A percentile compares a stretch with the other conserved stretches of the same genome.
These are phyloP conservation scores for Plagiodera versicolora DNA, from an alignment of 2,888 invertebrate species.

Conservation along the genomic window DNA sequence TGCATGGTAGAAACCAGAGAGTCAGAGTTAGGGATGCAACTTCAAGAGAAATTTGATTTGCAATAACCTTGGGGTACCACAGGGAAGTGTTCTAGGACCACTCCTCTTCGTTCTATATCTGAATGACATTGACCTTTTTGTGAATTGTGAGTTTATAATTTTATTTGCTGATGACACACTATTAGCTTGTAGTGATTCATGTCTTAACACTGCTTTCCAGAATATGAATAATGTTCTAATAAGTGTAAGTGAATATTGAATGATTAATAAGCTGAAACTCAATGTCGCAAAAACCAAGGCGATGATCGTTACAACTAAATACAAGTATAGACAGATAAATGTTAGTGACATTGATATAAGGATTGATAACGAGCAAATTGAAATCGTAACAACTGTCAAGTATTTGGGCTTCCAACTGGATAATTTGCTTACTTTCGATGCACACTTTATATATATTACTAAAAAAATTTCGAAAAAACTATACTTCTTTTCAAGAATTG, in stretches of 20 bases:
- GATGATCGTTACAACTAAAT: background rate
- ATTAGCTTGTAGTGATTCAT: background rate
- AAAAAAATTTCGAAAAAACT: conserved; percentile 1
- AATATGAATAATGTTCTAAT: background rate
- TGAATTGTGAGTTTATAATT: conserved; percentile 1
- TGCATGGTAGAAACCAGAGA: background rate
- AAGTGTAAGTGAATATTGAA: background rate
- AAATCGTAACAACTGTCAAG: conserved; percentile 8
- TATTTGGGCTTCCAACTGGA: conserved; percentile 1
- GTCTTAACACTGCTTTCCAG: background rate
- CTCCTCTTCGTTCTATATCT: background rate
- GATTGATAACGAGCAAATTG: conserved; percentile 10
- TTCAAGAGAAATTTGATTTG: background rate
- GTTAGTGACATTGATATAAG: background rate
- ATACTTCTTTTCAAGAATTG: background rate
- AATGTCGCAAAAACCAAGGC: background rate
- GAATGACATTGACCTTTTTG: background rate
- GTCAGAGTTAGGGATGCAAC: conserved; percentile 8
- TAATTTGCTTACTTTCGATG: background rate
- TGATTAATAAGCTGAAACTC: background rate
- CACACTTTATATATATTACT: background rate
- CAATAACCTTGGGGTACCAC: background rate
- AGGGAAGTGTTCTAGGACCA: background rate
- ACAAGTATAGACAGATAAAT: background rate
- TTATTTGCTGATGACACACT: conserved; percentile 1